phyloP scores from a whole-genome alignment of 2,797 vertebrate genomes.

The Cirrhinus molitorella region DNA sequence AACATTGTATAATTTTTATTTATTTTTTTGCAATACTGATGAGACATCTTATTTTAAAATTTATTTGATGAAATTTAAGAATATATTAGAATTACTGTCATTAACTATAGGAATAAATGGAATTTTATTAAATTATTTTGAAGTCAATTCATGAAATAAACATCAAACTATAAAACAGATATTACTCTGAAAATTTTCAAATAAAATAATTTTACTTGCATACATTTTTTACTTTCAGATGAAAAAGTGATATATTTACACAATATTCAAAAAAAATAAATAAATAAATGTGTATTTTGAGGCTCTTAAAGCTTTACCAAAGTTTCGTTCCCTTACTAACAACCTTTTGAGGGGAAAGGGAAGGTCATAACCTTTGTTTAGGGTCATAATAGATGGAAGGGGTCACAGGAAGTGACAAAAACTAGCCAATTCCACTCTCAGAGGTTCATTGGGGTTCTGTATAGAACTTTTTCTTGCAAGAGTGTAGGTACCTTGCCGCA shows the following conservation, averaged over 20 bases:
- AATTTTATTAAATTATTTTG: no score
- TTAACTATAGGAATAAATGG: no score
- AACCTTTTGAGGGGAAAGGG: not conserved
- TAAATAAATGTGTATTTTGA: not conserved
- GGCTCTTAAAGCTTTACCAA: not conserved
- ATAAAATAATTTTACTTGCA: not conserved
- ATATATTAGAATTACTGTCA: no score
- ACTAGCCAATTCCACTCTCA: not conserved
- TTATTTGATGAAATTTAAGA: no score
- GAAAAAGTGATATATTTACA: not conserved
- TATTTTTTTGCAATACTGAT: no score
- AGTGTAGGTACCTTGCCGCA: not conserved
- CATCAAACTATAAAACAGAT: no score
- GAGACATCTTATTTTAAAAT: no score
- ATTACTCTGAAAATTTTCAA: no score
- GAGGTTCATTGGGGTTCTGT: not conserved
- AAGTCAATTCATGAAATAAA: no score
- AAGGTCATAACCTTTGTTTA: not conserved
- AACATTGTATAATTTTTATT: no score
- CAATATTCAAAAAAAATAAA: no score
- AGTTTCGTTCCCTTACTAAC: not conserved
- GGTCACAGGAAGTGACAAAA: slow-evolving; percentile 9
- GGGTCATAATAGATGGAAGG: not conserved
- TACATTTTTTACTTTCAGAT: not conserved
- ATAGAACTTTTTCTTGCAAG: not conserved